Evolutionary conservation across 2,797 vertebrate species (phyloP).

Genomic region (Myotis myotis): DNA sequence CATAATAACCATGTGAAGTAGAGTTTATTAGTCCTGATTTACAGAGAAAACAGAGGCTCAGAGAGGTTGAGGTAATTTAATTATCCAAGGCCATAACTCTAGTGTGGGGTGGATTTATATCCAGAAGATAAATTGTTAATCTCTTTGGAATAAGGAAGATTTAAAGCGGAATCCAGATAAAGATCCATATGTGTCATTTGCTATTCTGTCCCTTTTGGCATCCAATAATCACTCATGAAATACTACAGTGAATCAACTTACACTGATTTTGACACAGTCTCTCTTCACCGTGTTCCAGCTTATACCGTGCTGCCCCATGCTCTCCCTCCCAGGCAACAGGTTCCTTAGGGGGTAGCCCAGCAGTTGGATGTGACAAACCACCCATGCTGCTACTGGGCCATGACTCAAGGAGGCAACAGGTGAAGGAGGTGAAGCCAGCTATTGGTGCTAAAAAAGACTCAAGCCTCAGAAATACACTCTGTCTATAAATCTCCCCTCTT

Average conservation of each 20-base stretch:
- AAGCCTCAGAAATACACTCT: background rate
- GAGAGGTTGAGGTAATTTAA: background rate
- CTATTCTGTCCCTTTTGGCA: background rate
- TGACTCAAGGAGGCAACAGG: constrained; percentile 60
- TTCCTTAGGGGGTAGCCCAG: background rate
- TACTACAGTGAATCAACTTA: background rate
- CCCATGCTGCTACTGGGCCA: constrained; percentile 35
- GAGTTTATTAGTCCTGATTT: background rate
- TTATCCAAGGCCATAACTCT: background rate
- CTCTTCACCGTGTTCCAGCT: background rate
- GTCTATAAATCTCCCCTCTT: constrained; percentile 19
- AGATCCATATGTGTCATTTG: background rate
- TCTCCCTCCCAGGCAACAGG: background rate
- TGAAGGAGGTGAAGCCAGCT: background rate
- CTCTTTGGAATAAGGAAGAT: background rate
- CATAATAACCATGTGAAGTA: background rate
- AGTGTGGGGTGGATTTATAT: background rate
- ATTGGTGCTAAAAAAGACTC: background rate
- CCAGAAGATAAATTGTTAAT: background rate
- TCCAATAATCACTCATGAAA: background rate
- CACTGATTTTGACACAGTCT: background rate
- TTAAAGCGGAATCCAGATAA: background rate
- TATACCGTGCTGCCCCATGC: background rate
- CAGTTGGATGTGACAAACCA: constrained; percentile 20
- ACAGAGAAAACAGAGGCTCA: background rate